Conservation (phyloP, 2,113 vertebrate genomes). For the Gadus chalcogrammus region DNA sequence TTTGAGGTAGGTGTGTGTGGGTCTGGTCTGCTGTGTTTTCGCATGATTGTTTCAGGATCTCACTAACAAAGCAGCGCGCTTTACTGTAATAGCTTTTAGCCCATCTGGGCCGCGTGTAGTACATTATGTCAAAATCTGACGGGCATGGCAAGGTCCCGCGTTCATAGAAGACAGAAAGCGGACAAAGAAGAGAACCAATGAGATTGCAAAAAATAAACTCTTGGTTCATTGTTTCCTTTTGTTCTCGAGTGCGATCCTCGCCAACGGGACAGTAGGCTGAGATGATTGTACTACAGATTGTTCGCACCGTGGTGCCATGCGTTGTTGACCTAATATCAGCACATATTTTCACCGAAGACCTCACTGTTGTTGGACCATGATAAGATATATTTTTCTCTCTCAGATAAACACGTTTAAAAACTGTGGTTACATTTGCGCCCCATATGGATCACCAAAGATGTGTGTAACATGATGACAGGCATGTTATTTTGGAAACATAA, state of each 20-base stretch:
- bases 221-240: constrained; percentile 65
- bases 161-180: constrained; percentile 8
- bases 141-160: no score
- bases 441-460: no score
- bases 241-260: constrained; percentile 54
- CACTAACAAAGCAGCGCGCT: constrained; percentile 61
- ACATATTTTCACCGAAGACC: background rate
- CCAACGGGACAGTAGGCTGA: constrained; percentile 53
- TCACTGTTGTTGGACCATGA: no score
- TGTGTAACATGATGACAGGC: no score
- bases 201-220: constrained; percentile 54
- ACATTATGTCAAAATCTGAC: background rate
- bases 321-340: background rate
- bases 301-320: background rate
- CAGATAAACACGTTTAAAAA: no score
- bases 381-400: no score
- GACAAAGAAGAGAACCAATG: no score
- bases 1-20: constrained; percentile 64
- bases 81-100: constrained; percentile 10
- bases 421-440: no score
- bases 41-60: constrained; percentile 35
- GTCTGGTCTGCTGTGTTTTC: constrained; percentile 14
- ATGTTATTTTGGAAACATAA: no score
- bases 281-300: constrained; percentile 23
- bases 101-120: constrained; percentile 3